Evolutionary conservation across 2,113 vertebrate genomes (phyloP).

Genomic region (Tragelaphus scriptus): DNA sequence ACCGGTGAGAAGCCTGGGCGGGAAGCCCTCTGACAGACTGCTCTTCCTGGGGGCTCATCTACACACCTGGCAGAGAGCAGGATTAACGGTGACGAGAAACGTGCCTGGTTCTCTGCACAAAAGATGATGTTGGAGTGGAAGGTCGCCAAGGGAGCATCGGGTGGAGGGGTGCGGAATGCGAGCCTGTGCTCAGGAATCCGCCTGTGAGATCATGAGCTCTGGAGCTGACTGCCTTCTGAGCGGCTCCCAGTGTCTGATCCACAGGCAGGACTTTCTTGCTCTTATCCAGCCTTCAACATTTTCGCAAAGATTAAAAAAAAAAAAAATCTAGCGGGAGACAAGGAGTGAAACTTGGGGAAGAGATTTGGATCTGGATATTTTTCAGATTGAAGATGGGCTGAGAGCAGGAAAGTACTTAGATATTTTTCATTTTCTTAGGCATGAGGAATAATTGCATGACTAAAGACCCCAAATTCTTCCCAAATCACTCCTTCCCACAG

Average conservation of each 20-base stretch:
- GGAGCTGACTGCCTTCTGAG: not conserved
- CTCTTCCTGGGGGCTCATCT: not conserved
- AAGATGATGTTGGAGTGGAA: not conserved
- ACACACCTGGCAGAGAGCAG: not conserved
- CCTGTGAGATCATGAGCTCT: not conserved
- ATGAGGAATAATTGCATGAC: not conserved
- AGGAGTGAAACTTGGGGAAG: not conserved
- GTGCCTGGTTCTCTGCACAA: not conserved
- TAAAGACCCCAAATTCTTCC: not conserved
- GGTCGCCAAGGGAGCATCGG: not conserved
- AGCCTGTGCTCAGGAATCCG: not conserved
- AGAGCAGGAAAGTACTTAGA: not conserved
- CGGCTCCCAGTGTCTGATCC: not conserved
- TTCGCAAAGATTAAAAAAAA: not conserved
- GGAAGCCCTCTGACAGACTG: not conserved
- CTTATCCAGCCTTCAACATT: not conserved
- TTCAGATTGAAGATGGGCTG: not conserved
- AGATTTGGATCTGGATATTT: not conserved
- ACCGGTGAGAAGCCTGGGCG: not conserved
- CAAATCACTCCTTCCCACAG: not conserved
- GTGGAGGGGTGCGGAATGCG: not conserved
- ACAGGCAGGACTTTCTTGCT: not conserved
- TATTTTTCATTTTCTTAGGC: not conserved
- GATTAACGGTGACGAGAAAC: not conserved
- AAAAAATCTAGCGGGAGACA: not conserved